Conservation (phyloP, 2,888 invertebrate genomes). For the Sylvicola fuscatus region DNA sequence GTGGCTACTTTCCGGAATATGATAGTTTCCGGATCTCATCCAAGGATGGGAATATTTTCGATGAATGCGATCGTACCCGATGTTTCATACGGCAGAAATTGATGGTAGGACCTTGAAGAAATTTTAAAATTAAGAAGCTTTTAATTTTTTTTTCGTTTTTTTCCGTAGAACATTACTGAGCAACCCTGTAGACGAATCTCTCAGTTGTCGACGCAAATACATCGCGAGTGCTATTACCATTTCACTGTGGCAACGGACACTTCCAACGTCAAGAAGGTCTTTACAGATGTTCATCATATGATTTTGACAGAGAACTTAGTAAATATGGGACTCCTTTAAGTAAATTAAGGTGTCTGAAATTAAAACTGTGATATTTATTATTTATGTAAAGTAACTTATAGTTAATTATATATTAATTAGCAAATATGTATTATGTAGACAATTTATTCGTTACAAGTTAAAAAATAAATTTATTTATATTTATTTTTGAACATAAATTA, state of each 20-base stretch:
- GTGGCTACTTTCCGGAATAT: conserved; percentile 45
- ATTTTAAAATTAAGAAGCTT: conserved; percentile 1
- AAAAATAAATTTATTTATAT: too few species aligned
- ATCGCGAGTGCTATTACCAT: conserved; percentile 46
- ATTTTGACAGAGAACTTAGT: conserved; percentile 30
- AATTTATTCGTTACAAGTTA: too few species aligned
- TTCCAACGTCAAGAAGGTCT: conserved; percentile 47
- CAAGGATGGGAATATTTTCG: conserved; percentile 27
- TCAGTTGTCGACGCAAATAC: conserved; percentile 20
- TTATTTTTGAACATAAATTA: too few species aligned
- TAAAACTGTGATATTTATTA: too few species aligned
- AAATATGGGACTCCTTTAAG: conserved; percentile 19
- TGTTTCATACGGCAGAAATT: conserved; percentile 46
- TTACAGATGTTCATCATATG: conserved; percentile 50
- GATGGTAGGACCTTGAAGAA: conserved; percentile 32
- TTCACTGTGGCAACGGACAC: conserved; percentile 59
- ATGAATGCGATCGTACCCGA: conserved; percentile 44
- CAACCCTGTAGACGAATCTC: conserved; percentile 22
- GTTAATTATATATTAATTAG: too few species aligned
- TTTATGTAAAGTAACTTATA: too few species aligned
- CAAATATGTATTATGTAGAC: too few species aligned
- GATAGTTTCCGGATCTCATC: conserved; percentile 13
- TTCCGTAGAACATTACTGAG: conserved; percentile 32
- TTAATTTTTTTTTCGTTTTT: too few species aligned
- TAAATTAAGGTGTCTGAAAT: too few species aligned